Conservation (phyloP, 1,140 invertebrate genomes). For the Musca vetustissima region DNA sequence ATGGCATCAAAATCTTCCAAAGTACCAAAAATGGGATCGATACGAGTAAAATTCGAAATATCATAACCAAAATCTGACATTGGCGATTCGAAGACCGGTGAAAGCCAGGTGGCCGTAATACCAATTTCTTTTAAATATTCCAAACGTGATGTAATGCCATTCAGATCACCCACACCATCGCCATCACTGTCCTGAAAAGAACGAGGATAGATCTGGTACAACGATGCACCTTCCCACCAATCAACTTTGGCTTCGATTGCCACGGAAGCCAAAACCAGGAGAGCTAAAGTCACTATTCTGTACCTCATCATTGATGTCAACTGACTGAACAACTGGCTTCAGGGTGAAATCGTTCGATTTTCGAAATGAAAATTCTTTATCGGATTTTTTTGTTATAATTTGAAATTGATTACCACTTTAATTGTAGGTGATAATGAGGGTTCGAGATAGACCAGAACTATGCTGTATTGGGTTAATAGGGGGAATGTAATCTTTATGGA, state of each 20-base stretch:
- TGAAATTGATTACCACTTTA: too few relatives aligned
- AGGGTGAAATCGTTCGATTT: background rate
- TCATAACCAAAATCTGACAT: slow-evolving; percentile 72
- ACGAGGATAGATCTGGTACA: slow-evolving; percentile 80
- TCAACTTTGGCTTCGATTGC: background rate
- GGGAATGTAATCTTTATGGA: too few relatives aligned
- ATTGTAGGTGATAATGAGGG: too few relatives aligned
- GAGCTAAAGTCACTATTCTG: background rate
- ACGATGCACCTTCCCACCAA: slow-evolving; percentile 74
- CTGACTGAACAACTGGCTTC: background rate
- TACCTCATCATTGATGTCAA: background rate
- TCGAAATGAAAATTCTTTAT: background rate
- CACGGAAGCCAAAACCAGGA: background rate
- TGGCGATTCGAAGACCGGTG: slow-evolving; percentile 69
- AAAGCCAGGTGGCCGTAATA: slow-evolving; percentile 68
- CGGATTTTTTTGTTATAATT: too few relatives aligned
- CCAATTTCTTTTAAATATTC: slow-evolving; percentile 61
- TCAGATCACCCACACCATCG: slow-evolving; percentile 77
- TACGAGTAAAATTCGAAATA: slow-evolving; percentile 68
- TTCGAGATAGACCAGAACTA: too few relatives aligned
- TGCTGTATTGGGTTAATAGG: too few relatives aligned
- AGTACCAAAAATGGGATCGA: slow-evolving; percentile 72
- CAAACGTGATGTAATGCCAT: slow-evolving; percentile 59
- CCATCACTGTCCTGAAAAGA: slow-evolving; percentile 78
- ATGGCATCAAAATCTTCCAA: slow-evolving; percentile 73